A percentile compares a stretch with the other conserved stretches of the same genome.
Conservation (phyloP, 53 echinoderm and acorn worm genomes). For the Paracentrotus lividus region DNA sequence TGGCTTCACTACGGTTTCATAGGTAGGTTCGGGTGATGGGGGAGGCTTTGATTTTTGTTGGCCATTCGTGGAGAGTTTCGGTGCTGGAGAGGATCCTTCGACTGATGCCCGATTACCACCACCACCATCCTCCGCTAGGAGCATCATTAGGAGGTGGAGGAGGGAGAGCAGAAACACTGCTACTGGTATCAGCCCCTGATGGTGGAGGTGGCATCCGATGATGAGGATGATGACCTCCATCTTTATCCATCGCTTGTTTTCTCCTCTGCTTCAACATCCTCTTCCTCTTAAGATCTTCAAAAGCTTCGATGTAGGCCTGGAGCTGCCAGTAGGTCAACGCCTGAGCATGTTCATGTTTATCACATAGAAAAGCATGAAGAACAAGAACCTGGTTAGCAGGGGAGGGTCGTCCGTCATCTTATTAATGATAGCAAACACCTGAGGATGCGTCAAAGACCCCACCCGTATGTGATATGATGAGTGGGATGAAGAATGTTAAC, state of each 20-base stretch:
- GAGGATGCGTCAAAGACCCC: conserved; percentile 85
- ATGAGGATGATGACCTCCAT: background rate
- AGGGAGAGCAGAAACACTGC: background rate
- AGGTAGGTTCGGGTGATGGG: background rate
- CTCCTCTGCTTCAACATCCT: conserved; percentile 81
- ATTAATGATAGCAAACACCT: conserved; percentile 92
- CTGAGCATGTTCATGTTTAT: conserved; percentile 87
- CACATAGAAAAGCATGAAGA: conserved; percentile 93
- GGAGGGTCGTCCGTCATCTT: conserved; percentile 88
- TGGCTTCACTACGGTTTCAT: conserved; percentile 41
- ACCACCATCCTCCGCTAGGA: background rate
- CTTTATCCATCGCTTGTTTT: conserved; percentile 74
- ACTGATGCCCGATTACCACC: background rate
- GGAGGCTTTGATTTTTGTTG: conserved; percentile 31
- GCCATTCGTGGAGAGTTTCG: background rate
- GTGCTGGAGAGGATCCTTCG: background rate
- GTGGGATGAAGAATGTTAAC: conserved; percentile 80
- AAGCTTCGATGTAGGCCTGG: conserved; percentile 99
- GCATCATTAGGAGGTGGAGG: background rate
- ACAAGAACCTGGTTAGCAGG: conserved; percentile 86
- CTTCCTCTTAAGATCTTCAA: conserved; percentile 96
- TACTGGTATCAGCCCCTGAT: conserved; percentile 18
- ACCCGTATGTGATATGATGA: conserved; percentile 99
- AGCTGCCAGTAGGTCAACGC: conserved; percentile 97
- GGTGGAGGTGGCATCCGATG: background rate